phyloP scores from a whole-genome alignment of 2,888 invertebrate genomes.

The Atrina japonica region DNA sequence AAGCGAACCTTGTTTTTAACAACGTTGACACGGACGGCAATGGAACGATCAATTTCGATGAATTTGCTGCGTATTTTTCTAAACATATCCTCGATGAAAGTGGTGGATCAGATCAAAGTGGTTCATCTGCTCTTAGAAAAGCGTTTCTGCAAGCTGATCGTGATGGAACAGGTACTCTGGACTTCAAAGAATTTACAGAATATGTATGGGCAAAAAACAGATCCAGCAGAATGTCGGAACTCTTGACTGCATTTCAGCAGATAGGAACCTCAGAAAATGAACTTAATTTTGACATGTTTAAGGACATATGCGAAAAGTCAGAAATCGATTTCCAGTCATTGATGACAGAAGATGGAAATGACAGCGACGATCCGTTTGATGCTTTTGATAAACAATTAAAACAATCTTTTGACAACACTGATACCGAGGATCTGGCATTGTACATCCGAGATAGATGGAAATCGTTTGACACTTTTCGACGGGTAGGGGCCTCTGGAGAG shows the following conservation, averaged over 20 bases:
- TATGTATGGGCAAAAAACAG: constrained; percentile 44
- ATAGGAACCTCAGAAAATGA: constrained; percentile 19
- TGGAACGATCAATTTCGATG: constrained; percentile 41
- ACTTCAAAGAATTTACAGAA: constrained; percentile 55
- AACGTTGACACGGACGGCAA: constrained; percentile 38
- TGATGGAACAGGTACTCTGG: constrained; percentile 49
- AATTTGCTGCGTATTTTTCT: constrained; percentile 51
- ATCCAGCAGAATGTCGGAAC: constrained; percentile 30
- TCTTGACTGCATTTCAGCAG: constrained; percentile 40
- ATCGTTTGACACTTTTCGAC: constrained; percentile 46
- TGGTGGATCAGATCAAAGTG: constrained; percentile 16
- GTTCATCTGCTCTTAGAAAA: constrained; percentile 31
- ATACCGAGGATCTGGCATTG: constrained; percentile 36
- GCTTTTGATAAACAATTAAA: constrained; percentile 34
- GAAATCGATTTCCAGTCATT: constrained; percentile 34
- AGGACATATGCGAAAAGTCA: not conserved
- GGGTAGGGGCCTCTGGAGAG: constrained; percentile 46
- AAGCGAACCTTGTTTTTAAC: constrained; percentile 43
- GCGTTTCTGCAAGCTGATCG: constrained; percentile 54
- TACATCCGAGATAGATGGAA: constrained; percentile 51
- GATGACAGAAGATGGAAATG: constrained; percentile 9
- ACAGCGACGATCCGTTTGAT: constrained; percentile 5
- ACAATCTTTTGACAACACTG: constrained; percentile 29
- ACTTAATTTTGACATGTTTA: not conserved
- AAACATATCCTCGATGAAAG: constrained; percentile 41